Evolutionary conservation across 1,140 invertebrate species (phyloP), one percentile per base, ranked within the genome.

Genomic region (Dufourea novaeangliae): DNA sequence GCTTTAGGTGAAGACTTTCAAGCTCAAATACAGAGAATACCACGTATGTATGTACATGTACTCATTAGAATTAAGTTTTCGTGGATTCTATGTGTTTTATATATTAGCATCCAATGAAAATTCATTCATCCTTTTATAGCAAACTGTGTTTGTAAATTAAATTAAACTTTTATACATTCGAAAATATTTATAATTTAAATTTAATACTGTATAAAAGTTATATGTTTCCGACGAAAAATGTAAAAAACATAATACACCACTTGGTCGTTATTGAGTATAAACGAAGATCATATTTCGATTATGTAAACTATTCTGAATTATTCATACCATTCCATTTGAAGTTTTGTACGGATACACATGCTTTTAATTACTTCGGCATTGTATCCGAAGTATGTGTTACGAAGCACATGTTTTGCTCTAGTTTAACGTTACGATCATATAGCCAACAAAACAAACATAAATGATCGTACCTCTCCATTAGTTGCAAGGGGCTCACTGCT

Each of bases 401-500:
- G 8, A 7, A 32, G 25, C 59, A 50, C 25, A 76, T 29, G 39
- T 59, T 69, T 76, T 37, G 54, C 32, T 69, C 56, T 17, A 62
- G n/a, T 54, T 71, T 34, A 17, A 14, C 22, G 29, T 76, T 76
- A 61, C 39, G 56, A 77, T 62, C 32, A 39, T 62, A 54, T 32
- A 71, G 17, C 27, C 44, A 63, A 12, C 20, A 34, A 70, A 39
- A 44, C 34, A 63, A 63, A 71, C 34, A 71, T 41, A 63, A 77
- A 29, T 32, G 32, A 75, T n/a, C 67, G 63, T 83, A 92, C 92
- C 87, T 92, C 91, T 11, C 95, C 95, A 82, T 95, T 96, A 46
- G 95, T 96, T 34, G 97, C 95, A 85, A 95, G 94, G 54, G 96
- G 95, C 78, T 95, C 94, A 22, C 84, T 67, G 69, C 94, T 94